Evolutionary conservation across 2,113 vertebrate genomes (phyloP), one percentile per base, ranked within the genome.

Genomic region (Hemicordylus capensis): DNA sequence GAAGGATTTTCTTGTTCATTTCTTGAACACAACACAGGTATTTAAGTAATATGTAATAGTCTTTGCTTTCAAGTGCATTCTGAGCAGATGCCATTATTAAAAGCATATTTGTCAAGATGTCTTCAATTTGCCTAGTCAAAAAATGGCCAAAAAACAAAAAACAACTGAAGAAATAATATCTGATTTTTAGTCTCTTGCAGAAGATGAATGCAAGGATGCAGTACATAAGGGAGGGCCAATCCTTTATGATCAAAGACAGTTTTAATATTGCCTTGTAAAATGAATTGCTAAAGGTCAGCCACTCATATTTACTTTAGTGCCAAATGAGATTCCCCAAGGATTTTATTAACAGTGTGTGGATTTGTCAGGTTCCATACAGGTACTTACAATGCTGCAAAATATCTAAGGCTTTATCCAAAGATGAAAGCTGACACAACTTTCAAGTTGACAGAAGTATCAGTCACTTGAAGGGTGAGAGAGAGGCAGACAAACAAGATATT

Each of bases 1-100:
- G 93, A 96, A 95, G 95, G 95, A 97, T 97, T 97, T 98, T 97
- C 97, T 97, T 97, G 95, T 97, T 98, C 95, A 91, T 97, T 96
- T 31, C 93, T 91, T 96, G 93, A 94, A 93, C 93, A 94, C 85
- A 88, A 92, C 79, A 86, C 92, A 92, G 89, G 89, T 73, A 84
- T 84, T 91, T 93, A 95, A 95, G 93, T 91, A 93, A 88, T 70
- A 63, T 78, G 85, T n/a, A 77, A 83, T 58, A 80, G 44, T 87
- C 89, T 85, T 82, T 87, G 66, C 91, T 93, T 91, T 91, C 61
- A 78, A 81, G 78, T 51, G 12, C 34, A 73, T 88, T 90, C 84
- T 61, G 14, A 31, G 24, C 10, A 26, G 77, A 69, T 37, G 84
- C 4, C 0, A 39, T 39, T 69, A 77, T 54, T 77, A 86, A 87